A percentile compares a stretch with the other conserved stretches of the same genome.
phyloP scores from a whole-genome alignment of 2,113 vertebrate species.

The Ceyx margarethae region DNA sequence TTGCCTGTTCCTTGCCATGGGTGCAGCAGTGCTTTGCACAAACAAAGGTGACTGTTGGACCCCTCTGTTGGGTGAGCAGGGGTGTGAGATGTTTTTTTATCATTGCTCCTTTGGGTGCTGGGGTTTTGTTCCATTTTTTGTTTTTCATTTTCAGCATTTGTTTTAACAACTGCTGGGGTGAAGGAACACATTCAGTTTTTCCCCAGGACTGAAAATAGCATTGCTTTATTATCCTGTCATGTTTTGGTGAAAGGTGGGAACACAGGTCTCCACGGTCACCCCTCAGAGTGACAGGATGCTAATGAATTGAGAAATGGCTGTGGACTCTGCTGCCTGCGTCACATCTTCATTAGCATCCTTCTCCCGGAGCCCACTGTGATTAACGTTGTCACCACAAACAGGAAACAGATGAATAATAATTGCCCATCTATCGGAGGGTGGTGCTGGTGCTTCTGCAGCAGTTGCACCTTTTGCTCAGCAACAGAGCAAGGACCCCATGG shows the following conservation, averaged over 20 bases:
- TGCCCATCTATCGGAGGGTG: conserved; percentile 46
- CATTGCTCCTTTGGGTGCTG: rapidly evolving
- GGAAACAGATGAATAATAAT: conserved; percentile 67
- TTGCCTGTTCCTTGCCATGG: rapidly evolving
- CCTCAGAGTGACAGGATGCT: conserved; percentile 36
- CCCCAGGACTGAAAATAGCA: not conserved
- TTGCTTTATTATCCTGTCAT: conserved; percentile 52
- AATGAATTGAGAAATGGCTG: conserved; percentile 59
- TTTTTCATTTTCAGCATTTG: not conserved
- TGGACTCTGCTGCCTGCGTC: conserved; percentile 22
- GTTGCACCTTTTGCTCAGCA: conserved; percentile 39
- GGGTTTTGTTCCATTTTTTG: not conserved
- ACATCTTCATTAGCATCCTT: conserved; percentile 73
- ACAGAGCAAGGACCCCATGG: not conserved
- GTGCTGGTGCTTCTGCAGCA: conserved; percentile 43
- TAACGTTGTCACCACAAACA: conserved; percentile 59
- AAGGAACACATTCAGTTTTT: not conserved
- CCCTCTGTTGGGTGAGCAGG: not conserved
- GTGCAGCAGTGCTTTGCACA: rapidly evolving
- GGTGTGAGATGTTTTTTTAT: rapidly evolving
- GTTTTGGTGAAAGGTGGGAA: conserved; percentile 50
- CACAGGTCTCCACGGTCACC: not conserved
- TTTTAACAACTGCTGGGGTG: not conserved
- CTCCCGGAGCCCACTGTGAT: conserved; percentile 61
- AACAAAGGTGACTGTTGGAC: not conserved